phyloP scores from a whole-genome alignment of 2,888 invertebrate species.

The Nysson spinosus region DNA sequence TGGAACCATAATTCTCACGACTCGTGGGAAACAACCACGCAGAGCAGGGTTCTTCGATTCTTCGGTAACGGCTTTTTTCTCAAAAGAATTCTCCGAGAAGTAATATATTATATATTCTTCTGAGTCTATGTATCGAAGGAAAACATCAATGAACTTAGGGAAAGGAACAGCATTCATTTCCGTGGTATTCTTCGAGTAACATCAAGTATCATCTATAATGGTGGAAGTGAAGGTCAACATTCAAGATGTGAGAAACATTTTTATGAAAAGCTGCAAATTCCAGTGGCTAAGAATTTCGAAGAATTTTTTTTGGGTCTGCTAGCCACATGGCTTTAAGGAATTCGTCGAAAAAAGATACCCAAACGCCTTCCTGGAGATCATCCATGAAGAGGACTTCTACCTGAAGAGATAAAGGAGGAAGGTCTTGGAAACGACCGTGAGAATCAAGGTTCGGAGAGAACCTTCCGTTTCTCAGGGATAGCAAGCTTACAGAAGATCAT shows the following conservation, averaged over 20 bases:
- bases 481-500: conserved; percentile 66
- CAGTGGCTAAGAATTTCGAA: conserved; percentile 17
- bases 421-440: conserved; percentile 63
- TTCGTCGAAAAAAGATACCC: conserved; percentile 24
- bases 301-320: conserved; percentile 1
- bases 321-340: conserved; percentile 25
- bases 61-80: conserved; percentile 38
- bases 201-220: conserved; percentile 13
- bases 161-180: conserved; percentile 24
- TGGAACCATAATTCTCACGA: conserved; percentile 53
- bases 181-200: conserved; percentile 14
- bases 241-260: conserved; percentile 2
- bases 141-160: conserved; percentile 1
- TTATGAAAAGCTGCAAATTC: conserved; percentile 26
- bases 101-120: conserved; percentile 37
- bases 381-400: conserved; percentile 22
- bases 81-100: conserved; percentile 49
- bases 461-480: conserved; percentile 70
- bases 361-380: conserved; percentile 39
- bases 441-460: conserved; percentile 71
- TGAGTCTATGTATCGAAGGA: conserved; percentile 6
- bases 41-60: conserved; percentile 27
- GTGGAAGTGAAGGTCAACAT: background rate
- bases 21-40: conserved; percentile 47
- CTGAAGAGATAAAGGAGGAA: conserved; percentile 40